Evolutionary conservation across 2,113 vertebrate genomes (phyloP), one percentile per base, ranked within the genome.

Genomic region (Mastomys coucha): DNA sequence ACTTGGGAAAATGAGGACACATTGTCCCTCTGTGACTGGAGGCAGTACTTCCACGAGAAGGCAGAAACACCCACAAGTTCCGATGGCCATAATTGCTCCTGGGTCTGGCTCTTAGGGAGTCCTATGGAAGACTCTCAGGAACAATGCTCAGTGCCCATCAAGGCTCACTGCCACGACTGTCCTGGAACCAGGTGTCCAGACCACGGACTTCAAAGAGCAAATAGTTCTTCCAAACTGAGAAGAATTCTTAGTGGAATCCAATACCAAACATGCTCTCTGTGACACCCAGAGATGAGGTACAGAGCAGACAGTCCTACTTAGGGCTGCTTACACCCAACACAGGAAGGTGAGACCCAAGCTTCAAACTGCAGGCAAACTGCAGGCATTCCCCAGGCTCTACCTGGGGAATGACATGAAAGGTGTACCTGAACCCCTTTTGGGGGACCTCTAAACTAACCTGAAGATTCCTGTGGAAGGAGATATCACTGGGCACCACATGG

Each of bases 1-100:
- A 69, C 67, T 69, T 2, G 22, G 33, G 53, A 56, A 53, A 51
- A 0, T 39, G 5, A 45, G 65, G 78, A 58, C 20, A 4, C 5
- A 10, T 49, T 78, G 45, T 70, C 73, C 92, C 33, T 0, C 3
- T 19, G 14, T n/a, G 91, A 75, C 92, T 42, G n/a, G n/a, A 91
- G 58, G 58, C 70, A 58, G 58, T 1, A 1, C 45, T 39, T 56
- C 28, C 58, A 9, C 2, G 39, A 2, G 11, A n/a, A 5, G 53
- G 4, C 13, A 89, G 69, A 88, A 73, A 58, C n/a, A 75, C 70
- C 67, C 69, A 56, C 51, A 58, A 53, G 51, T 73, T 70, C 67
- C 9, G 7, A 7, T 1, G 0, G 65, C 77, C 49, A 4, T 36
- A 0, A 4, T 36, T 1, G 26, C 39, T 77, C 33, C 70, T 2